Conservation (phyloP, 2,113 vertebrate genomes). For the Eulacestoma nigropectus region DNA sequence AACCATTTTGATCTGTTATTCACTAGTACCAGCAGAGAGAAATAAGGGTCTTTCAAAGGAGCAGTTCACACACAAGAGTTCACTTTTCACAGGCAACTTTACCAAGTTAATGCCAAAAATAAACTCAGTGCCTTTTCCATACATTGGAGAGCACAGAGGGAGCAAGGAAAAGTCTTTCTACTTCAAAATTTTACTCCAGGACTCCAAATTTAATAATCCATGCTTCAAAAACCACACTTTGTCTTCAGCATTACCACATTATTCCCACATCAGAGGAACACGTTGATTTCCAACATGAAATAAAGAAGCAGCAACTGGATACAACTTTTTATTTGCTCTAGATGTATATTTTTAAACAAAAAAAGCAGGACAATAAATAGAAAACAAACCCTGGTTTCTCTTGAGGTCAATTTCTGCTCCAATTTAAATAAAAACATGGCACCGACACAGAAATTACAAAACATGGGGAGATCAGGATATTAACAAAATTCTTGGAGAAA, state of each 20-base stretch:
- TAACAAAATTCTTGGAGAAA: neutral
- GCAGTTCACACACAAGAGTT: neutral
- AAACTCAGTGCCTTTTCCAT: neutral
- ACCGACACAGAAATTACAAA: neutral
- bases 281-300: neutral
- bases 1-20: neutral
- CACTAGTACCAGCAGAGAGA: neutral
- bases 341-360: neutral
- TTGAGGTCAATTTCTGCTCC: fast-evolving
- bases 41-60: neutral
- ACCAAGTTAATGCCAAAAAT: neutral
- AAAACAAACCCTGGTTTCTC: neutral
- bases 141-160: neutral
- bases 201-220: neutral
- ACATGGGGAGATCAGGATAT: neutral
- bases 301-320: neutral
- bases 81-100: neutral
- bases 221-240: neutral
- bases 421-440: neutral
- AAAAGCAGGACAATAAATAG: neutral
- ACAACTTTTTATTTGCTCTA: neutral
- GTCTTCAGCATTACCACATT: neutral
- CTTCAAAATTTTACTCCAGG: neutral
- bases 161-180: neutral
- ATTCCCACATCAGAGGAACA: neutral